These are phyloP conservation scores for Kradibia gibbosae DNA, from an alignment of 1,140 invertebrate species.

Conservation along the genomic window DNA sequence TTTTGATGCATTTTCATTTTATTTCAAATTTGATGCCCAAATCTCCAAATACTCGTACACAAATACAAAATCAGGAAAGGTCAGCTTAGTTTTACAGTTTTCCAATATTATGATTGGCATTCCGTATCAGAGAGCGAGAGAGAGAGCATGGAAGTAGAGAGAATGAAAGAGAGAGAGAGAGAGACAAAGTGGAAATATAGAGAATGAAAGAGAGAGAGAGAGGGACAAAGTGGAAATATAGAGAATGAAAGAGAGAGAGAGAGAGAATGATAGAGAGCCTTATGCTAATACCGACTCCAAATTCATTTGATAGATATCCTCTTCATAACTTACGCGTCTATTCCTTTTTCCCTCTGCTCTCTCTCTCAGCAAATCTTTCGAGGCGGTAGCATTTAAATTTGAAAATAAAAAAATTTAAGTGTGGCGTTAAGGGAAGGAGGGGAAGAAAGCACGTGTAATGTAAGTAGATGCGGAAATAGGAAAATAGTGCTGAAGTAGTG, in stretches of 20 bases:
- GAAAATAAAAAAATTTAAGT: background rate
- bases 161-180: background rate
- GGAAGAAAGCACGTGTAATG: background rate
- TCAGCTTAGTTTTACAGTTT: conserved; percentile 55
- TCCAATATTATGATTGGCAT: conserved; percentile 54
- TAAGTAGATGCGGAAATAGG: background rate
- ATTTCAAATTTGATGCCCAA: background rate
- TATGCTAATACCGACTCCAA: conserved; percentile 54
- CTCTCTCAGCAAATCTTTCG: too few species aligned
- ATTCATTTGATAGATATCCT: conserved; percentile 55
- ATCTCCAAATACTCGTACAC: background rate
- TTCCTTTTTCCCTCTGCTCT: background rate
- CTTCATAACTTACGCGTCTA: background rate
- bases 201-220: background rate
- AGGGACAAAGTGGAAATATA: too few species aligned
- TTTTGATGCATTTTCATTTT: background rate
- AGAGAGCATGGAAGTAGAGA: too few species aligned
- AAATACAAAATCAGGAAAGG: background rate
- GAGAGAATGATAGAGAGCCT: background rate
- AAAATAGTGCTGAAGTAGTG: background rate
- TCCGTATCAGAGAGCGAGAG: background rate
- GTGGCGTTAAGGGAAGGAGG: background rate
- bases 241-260: background rate
- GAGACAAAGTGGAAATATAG: too few species aligned
- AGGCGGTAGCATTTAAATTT: too few species aligned